Percentiles rank a stretch among this genome's conserved stretches.
Conservation (phyloP, 2,113 vertebrate species). For the Vidua chalybeata region DNA sequence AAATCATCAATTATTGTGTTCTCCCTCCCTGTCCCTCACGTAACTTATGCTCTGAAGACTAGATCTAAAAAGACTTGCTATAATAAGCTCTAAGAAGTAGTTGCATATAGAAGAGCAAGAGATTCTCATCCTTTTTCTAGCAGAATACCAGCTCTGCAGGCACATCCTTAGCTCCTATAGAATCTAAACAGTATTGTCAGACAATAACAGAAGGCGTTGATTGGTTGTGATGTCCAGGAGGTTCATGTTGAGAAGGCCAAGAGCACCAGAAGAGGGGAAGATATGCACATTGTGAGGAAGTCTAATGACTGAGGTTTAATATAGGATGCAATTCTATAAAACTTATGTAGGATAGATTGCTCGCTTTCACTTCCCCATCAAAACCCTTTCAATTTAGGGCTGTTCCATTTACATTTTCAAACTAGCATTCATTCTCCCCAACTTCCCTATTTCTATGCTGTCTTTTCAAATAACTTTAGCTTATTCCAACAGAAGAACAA, state of each 20-base stretch:
- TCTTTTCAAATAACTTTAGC: not conserved
- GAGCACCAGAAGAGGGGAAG: not conserved
- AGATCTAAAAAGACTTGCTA: not conserved
- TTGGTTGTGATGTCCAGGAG: not conserved
- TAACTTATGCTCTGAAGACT: not conserved
- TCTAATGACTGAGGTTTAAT: not conserved
- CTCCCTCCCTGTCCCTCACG: not conserved
- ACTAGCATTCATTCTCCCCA: not conserved
- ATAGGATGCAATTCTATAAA: not conserved
- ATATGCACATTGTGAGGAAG: not conserved
- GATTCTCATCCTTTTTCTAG: not conserved
- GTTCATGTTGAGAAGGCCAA: not conserved
- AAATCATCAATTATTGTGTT: not conserved
- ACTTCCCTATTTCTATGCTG: not conserved
- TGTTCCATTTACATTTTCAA: not conserved
- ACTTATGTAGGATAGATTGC: not conserved
- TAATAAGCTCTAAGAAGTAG: not conserved
- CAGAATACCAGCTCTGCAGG: not conserved
- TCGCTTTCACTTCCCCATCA: not conserved
- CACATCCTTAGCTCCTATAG: not conserved
- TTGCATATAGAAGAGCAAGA: not conserved
- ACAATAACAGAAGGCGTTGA: not conserved
- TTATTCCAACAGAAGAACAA: constrained; percentile 5
- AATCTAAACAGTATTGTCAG: not conserved
- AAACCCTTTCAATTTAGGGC: not conserved